Conservation (phyloP, 2,888 invertebrate genomes). For the Heliconius hortense region DNA sequence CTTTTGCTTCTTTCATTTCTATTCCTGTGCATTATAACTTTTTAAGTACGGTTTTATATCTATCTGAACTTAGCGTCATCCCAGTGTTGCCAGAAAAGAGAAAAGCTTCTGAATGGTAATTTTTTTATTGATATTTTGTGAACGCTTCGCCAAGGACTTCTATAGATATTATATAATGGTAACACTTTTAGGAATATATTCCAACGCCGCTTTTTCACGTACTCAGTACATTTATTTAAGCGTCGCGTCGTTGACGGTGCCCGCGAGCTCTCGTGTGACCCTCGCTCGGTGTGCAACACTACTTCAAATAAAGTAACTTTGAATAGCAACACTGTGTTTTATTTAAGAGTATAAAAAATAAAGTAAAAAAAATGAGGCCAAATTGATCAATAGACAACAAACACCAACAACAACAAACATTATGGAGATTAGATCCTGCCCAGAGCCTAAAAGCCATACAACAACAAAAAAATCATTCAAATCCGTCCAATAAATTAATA, state of each 20-base stretch:
- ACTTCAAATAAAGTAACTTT: constrained; percentile 63
- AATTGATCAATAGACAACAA: too few species aligned
- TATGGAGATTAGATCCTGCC: too few species aligned
- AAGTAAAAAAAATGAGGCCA: too few species aligned
- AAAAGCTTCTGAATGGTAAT: constrained; percentile 19
- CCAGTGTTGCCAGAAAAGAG: constrained; percentile 31
- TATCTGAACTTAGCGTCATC: constrained; percentile 13
- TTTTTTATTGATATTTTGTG: constrained; percentile 24
- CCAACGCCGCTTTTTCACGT: constrained; percentile 13
- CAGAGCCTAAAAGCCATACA: too few species aligned
- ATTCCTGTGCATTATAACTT: constrained; percentile 19
- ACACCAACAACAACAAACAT: too few species aligned
- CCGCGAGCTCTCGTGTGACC: constrained; percentile 32
- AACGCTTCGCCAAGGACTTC: constrained; percentile 18
- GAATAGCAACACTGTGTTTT: constrained; percentile 53
- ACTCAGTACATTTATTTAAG: not conserved
- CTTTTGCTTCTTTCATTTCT: constrained; percentile 23
- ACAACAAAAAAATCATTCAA: too few species aligned
- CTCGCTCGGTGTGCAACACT: constrained; percentile 51
- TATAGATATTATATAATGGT: constrained; percentile 22
- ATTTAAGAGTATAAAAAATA: constrained; percentile 3
- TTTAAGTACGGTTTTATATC: constrained; percentile 2
- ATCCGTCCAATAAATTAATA: too few species aligned
- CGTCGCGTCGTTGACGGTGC: constrained; percentile 18
- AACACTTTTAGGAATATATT: constrained; percentile 10